Evolutionary conservation across 2,888 invertebrate genomes (phyloP).

Genomic region (Napeogenes inachia): DNA sequence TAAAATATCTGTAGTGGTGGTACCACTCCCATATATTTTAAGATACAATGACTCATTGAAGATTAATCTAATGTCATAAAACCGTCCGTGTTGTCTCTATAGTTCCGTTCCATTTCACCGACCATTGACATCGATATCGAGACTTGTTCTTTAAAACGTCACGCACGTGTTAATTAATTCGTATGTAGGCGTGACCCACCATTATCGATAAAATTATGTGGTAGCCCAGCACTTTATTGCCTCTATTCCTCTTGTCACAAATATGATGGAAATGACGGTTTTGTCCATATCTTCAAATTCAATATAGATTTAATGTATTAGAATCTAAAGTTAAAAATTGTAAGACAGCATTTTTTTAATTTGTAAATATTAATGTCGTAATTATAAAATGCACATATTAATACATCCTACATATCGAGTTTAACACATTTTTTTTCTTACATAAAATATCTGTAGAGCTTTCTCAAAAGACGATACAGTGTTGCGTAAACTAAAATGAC

Average conservation of each 20-base stretch:
- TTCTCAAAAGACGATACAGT: background rate
- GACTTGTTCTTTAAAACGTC: constrained; percentile 61
- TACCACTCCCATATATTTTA: constrained; percentile 47
- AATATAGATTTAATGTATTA: background rate
- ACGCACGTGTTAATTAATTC: constrained; percentile 72
- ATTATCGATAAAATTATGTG: constrained; percentile 72
- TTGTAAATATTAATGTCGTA: background rate
- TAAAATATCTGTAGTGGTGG: constrained; percentile 29
- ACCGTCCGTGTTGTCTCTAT: constrained; percentile 49
- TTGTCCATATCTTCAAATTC: constrained; percentile 1
- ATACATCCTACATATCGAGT: background rate
- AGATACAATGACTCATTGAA: constrained; percentile 61
- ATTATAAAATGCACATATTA: background rate
- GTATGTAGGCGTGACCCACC: constrained; percentile 65
- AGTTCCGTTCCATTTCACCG: constrained; percentile 63
- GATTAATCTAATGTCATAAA: constrained; percentile 62
- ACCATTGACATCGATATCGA: constrained; percentile 62
- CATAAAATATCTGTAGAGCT: background rate
- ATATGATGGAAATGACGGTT: constrained; percentile 26
- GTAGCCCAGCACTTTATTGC: constrained; percentile 69
- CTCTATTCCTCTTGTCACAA: constrained; percentile 56
- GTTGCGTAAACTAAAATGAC: background rate
- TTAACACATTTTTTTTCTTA: background rate
- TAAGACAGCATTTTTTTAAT: background rate
- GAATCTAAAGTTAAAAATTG: background rate